Base-by-base conservation (phyloP, 2,888 invertebrate genomes). In the Acleris holmiana region DNA sequence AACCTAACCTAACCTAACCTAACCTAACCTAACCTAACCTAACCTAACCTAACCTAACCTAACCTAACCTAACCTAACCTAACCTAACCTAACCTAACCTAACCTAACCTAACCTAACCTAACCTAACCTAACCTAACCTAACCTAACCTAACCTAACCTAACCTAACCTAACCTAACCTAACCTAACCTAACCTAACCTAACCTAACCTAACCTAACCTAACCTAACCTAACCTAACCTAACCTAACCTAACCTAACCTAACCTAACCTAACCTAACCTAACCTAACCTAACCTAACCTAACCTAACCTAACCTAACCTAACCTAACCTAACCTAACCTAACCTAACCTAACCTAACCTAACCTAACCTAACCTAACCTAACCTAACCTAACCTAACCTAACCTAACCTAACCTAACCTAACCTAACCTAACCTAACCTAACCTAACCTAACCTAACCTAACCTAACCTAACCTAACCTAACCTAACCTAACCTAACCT, bases 111-210 rank as follows among this genome's bases (percentile, higher is more conserved):
- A 66, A 66, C 66, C 60, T 66, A 66, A 66, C 66, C 60, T 66
- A 66, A 66, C 66, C 60, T 55, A 60, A 65, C 59, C 59, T 59
- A 65, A 65, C 57, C 57, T 57, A 57, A 57, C 57, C 57, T 57
- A 57, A 57, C 57, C 57, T 57, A 57, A 57, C 57, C 50, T 68
- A 68, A 68, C 68, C 68, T 69, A 69, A 69, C 69, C 69, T 69
- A 69, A 69, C 69, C 69, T 69, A 69, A 69, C 69, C 69, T 67
- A 67, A 69, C 69, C 69, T 67, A 69, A 69, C 69, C 69, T 69
- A 67, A 69, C 69, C 67, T 67, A 68, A 67, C 68, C 50, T 68
- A 68, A 68, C 68, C 68, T 68, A 68, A 53, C 69, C 68, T 47
- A 67, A 67, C 41, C 48, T 47, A 50, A 50, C 48, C 65, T 68